A percentile compares a stretch with the other conserved stretches of the same genome.
These are phyloP conservation scores for Therioaphis trifolii DNA, from an alignment of 2,888 invertebrate genomes.

Conservation along the genomic window DNA sequence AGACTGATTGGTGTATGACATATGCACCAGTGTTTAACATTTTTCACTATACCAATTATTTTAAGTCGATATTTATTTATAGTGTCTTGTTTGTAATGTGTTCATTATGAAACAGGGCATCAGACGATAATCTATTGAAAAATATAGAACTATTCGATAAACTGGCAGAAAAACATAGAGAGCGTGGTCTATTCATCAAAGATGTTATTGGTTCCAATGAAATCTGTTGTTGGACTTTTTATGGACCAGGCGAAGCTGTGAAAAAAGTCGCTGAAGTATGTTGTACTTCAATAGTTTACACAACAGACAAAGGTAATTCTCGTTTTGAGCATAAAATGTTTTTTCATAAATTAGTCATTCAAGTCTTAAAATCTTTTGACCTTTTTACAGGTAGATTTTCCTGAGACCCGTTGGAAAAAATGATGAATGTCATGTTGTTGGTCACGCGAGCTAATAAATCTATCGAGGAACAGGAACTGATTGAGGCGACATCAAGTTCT, in stretches of 20 bases:
- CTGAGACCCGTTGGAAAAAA: slow-evolving; percentile 99
- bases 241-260: slow-evolving; percentile 85
- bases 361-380: too few species aligned
- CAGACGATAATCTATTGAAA: slow-evolving; percentile 97
- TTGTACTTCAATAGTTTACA: slow-evolving; percentile 98
- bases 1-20: too few species aligned
- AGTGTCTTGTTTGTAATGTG: slow-evolving; percentile 17
- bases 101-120: slow-evolving; percentile 75
- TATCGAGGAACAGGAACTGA: slow-evolving; percentile 93
- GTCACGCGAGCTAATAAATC: slow-evolving; percentile 82
- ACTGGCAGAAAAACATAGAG: slow-evolving; percentile 92
- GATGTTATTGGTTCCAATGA: slow-evolving; percentile 98
- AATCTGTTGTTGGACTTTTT: slow-evolving; percentile 99
- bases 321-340: too few species aligned
- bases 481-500: slow-evolving; percentile 87
- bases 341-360: too few species aligned
- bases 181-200: slow-evolving; percentile 95
- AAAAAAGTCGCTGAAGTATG: slow-evolving; percentile 97
- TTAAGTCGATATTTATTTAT: neutral
- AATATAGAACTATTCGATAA: slow-evolving; percentile 99
- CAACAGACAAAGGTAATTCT: slow-evolving; percentile 88
- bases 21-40: too few species aligned
- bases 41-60: too few species aligned
- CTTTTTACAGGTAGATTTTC: slow-evolving; percentile 91
- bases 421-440: slow-evolving; percentile 91